Evolutionary conservation across 2,888 invertebrate species (phyloP).

Genomic region (Chrysolina haemoptera): DNA sequence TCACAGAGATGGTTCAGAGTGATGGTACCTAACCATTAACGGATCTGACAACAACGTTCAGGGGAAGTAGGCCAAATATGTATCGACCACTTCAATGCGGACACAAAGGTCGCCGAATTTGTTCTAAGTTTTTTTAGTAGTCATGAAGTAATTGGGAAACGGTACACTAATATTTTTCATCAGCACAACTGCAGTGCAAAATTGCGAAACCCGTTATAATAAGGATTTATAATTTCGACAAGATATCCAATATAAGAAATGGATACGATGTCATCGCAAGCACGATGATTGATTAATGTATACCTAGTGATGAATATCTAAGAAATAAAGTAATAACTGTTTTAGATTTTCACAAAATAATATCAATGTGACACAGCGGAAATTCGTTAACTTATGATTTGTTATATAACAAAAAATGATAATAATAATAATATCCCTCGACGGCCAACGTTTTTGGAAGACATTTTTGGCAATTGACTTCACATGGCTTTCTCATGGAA

Average conservation of each 20-base stretch:
- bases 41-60: constrained; percentile 32
- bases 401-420: too few species aligned
- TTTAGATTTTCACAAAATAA: too few species aligned
- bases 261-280: neutral
- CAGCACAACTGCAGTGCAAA: neutral
- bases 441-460: too few species aligned
- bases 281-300: neutral
- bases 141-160: constrained; percentile 24
- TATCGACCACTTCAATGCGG: constrained; percentile 47
- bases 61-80: constrained; percentile 38
- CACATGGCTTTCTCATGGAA: too few species aligned
- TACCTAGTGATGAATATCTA: too few species aligned
- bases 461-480: too few species aligned
- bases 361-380: too few species aligned
- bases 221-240: neutral
- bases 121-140: constrained; percentile 22
- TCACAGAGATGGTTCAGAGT: constrained; percentile 1
- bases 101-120: constrained; percentile 44
- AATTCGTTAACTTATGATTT: too few species aligned
- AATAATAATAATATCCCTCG: too few species aligned
- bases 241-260: neutral
- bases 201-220: constrained; percentile 7
- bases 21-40: neutral
- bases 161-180: constrained; percentile 8
- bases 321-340: too few species aligned